These are phyloP conservation scores for Bilobella aurantiaca DNA, from an alignment of 1,140 invertebrate genomes.

Conservation along the genomic window DNA sequence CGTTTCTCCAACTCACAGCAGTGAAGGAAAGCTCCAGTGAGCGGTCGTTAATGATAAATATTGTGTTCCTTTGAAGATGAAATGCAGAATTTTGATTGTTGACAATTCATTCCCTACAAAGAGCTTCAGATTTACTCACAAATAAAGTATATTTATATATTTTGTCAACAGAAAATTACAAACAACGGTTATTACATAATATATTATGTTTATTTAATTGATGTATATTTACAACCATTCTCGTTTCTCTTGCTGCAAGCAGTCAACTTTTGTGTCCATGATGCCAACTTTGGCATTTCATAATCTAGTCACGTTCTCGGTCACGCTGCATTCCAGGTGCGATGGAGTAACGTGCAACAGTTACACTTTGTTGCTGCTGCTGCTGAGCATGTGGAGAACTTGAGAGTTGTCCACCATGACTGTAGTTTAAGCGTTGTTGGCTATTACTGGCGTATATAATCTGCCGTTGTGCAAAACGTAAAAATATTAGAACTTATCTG, in stretches of 20 bases:
- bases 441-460: slow-evolving; percentile 13
- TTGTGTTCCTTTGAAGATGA: not conserved
- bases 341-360: not conserved
- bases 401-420: slow-evolving; percentile 11
- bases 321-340: not conserved
- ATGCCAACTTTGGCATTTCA: not conserved
- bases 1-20: not conserved
- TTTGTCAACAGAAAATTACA: not conserved
- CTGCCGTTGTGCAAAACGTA: slow-evolving; percentile 12
- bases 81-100: not conserved
- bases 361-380: too few relatives aligned
- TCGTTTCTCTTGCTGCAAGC: not conserved
- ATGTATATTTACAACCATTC: not conserved
- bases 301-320: not conserved
- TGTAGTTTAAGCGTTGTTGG: slow-evolving; percentile 12
- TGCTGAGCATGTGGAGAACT: not conserved
- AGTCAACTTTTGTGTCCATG: not conserved
- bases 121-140: not conserved
- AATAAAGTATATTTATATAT: not conserved
- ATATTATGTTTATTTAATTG: not conserved
- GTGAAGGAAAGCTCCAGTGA: not conserved
- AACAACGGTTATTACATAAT: not conserved
- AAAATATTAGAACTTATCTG: not conserved
- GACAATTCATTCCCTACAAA: not conserved
- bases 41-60: not conserved